These are phyloP conservation scores for Circaetus cinerascens DNA, from an alignment of 2,113 vertebrate species.

Conservation along the genomic window DNA sequence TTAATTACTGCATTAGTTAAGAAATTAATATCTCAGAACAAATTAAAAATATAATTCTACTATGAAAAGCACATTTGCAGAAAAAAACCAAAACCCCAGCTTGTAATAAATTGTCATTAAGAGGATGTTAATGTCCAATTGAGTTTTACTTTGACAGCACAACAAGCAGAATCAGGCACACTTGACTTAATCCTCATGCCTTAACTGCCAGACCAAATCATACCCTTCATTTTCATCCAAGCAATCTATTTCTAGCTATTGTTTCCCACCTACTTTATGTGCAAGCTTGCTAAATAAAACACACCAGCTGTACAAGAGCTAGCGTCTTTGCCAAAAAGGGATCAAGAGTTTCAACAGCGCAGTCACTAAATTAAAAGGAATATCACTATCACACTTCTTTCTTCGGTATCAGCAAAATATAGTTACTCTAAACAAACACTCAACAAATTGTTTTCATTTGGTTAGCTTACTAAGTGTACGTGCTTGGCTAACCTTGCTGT, in stretches of 20 bases:
- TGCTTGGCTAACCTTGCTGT: background rate
- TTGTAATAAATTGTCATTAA: conserved; percentile 27
- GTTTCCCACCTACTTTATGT: conserved; percentile 17
- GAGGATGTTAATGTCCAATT: background rate
- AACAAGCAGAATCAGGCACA: background rate
- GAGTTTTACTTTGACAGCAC: background rate
- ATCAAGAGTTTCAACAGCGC: background rate
- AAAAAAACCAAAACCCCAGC: background rate
- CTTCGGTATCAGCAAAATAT: background rate
- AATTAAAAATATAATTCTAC: background rate
- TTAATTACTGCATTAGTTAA: background rate
- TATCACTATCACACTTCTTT: background rate
- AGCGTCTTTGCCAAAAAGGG: background rate
- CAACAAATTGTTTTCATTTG: background rate
- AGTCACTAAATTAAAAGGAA: background rate
- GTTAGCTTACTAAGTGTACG: background rate
- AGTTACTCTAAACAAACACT: background rate
- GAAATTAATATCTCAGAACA: background rate
- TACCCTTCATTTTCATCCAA: background rate
- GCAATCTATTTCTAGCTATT: conserved; percentile 35
- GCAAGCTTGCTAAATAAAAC: conserved; percentile 41
- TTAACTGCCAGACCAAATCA: conserved; percentile 38
- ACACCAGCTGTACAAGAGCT: background rate
- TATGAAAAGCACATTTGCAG: background rate
- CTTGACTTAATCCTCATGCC: conserved; percentile 6